A percentile compares a stretch with the other conserved stretches of the same genome.
These are phyloP conservation scores for Popillia japonica DNA, from an alignment of 1,140 invertebrate genomes.

Conservation along the genomic window DNA sequence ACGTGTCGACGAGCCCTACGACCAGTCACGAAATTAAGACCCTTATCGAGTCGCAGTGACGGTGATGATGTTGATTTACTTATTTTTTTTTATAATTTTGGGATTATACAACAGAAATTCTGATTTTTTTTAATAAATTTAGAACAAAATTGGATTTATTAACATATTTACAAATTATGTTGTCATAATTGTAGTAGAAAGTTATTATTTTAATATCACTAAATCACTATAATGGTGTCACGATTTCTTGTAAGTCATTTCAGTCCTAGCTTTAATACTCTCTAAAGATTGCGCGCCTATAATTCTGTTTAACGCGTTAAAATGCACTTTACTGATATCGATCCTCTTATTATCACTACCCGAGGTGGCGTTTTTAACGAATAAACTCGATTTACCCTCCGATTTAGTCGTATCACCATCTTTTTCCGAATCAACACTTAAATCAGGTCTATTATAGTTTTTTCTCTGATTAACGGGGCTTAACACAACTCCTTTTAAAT, in stretches of 20 bases:
- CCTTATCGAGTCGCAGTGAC: conserved; percentile 12
- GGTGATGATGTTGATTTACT: neutral
- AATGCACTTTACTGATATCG: neutral
- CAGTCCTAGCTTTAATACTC: neutral
- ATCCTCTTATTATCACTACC: neutral
- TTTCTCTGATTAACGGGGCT: neutral
- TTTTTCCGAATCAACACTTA: neutral
- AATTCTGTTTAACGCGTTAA: neutral
- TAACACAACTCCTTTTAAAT: neutral
- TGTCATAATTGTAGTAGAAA: neutral
- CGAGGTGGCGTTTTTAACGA: neutral
- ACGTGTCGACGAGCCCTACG: conserved; percentile 16
- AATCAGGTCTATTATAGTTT: neutral
- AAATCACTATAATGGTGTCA: neutral
- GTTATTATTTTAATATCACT: neutral
- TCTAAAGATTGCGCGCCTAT: conserved; percentile 4
- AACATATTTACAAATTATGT: neutral
- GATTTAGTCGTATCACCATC: neutral
- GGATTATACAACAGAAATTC: too few species aligned
- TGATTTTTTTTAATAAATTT: neutral
- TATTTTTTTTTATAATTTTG: neutral
- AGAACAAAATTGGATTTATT: neutral
- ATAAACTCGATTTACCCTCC: neutral
- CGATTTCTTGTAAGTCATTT: neutral
- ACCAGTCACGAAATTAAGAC: conserved; percentile 40